These are phyloP conservation scores for Plagodis pulveraria DNA, from an alignment of 2,888 invertebrate genomes.

Conservation along the genomic window DNA sequence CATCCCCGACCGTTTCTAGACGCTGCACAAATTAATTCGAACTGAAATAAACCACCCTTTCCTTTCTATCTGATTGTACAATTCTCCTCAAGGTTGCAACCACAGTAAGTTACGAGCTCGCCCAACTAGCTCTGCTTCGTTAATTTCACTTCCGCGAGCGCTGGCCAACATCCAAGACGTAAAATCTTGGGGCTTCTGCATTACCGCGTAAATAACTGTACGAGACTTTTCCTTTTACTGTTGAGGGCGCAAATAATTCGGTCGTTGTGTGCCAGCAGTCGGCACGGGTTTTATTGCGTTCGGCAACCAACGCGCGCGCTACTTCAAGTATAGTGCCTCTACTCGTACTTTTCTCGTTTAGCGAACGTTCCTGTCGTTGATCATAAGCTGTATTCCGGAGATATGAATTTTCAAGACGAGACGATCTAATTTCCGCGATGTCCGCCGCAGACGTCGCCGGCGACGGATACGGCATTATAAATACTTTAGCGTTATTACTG, in stretches of 20 bases:
- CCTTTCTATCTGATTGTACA: constrained; percentile 2
- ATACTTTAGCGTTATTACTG: too few relatives aligned
- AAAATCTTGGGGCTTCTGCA: constrained; percentile 28
- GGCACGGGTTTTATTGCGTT: constrained; percentile 4
- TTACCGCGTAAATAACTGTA: constrained; percentile 10
- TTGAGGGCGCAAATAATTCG: constrained; percentile 10
- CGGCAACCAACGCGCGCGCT: constrained; percentile 1
- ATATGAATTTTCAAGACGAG: constrained; percentile 10
- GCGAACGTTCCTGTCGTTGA: constrained; percentile 9
- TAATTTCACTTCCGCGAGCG: constrained; percentile 31
- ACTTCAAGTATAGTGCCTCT: not conserved
- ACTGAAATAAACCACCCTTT: not conserved
- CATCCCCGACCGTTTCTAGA: constrained; percentile 4
- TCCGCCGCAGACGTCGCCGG: constrained; percentile 15
- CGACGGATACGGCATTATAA: not conserved
- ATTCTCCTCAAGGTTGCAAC: constrained; percentile 1
- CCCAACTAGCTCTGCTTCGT: constrained; percentile 26
- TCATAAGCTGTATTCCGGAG: constrained; percentile 7
- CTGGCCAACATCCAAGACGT: constrained; percentile 34
- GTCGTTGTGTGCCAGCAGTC: not conserved
- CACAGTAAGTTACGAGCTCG: not conserved
- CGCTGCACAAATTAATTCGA: constrained; percentile 13
- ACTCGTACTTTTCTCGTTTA: too few relatives aligned
- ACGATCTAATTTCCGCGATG: constrained; percentile 18
- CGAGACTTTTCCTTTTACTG: constrained; percentile 24